These are phyloP conservation scores for Drosophila malerkotliana DNA, from an alignment of 1,140 invertebrate species.

Conservation along the genomic window DNA sequence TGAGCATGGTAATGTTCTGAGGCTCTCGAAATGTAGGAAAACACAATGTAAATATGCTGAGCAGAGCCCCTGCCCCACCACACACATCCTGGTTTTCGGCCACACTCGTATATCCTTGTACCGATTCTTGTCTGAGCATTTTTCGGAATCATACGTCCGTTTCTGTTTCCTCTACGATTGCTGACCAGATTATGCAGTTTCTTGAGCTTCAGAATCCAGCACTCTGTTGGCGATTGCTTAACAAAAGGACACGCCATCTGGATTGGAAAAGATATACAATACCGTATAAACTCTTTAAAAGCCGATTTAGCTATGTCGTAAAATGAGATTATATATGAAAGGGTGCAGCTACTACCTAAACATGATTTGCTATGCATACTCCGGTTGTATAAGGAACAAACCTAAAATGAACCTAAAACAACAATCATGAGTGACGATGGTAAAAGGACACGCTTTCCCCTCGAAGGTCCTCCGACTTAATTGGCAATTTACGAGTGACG, in stretches of 20 bases:
- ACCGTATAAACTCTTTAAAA: background rate
- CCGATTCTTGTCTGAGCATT: background rate
- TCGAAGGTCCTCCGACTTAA: slow-evolving; percentile 9
- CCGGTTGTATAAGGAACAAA: too few species aligned
- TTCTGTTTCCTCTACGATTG: background rate
- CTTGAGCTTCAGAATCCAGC: background rate
- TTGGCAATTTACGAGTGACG: slow-evolving; percentile 46
- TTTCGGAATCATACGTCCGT: background rate
- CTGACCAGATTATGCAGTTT: background rate
- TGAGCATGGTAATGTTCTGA: slow-evolving; percentile 48
- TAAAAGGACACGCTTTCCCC: background rate
- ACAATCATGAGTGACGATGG: slow-evolving; percentile 3
- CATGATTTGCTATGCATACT: slow-evolving; percentile 46
- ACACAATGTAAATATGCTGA: slow-evolving; percentile 35
- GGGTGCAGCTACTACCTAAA: slow-evolving; percentile 10
- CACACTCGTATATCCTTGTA: background rate
- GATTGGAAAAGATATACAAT: background rate
- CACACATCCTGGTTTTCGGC: background rate
- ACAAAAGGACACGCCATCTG: background rate
- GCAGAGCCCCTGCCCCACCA: background rate
- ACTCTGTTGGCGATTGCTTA: background rate
- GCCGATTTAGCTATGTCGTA: background rate
- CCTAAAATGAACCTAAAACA: slow-evolving; percentile 10
- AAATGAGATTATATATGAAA: background rate
- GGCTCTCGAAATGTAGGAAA: slow-evolving; percentile 26